A percentile compares a stretch with the other conserved stretches of the same genome.
Conservation (phyloP, 2,113 vertebrate genomes). For the Carassius auratus region DNA sequence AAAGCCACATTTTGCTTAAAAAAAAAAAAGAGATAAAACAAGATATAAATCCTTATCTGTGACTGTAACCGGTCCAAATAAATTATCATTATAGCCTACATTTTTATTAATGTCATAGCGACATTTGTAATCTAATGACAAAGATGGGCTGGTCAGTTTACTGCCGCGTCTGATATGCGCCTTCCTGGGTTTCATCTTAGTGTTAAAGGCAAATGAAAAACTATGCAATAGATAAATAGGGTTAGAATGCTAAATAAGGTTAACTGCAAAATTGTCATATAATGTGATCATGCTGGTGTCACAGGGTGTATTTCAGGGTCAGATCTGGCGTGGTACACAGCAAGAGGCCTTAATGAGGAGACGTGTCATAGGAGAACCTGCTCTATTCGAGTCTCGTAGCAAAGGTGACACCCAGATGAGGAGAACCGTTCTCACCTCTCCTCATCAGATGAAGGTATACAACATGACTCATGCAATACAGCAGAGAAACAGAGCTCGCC, state of each 20-base stretch:
- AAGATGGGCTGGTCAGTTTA: background rate
- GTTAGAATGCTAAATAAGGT: background rate
- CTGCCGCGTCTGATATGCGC: background rate
- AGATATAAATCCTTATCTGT: slow-evolving; percentile 13
- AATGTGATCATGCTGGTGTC: slow-evolving; percentile 31
- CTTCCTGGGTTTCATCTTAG: slow-evolving; percentile 6
- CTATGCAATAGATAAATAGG: slow-evolving; percentile 1
- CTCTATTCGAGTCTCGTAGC: background rate
- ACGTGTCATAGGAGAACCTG: slow-evolving; percentile 2
- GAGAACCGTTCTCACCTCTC: slow-evolving; percentile 13
- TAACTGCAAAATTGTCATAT: slow-evolving; percentile 16
- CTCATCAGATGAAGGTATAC: slow-evolving; percentile 12
- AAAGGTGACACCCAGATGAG: slow-evolving; percentile 13
- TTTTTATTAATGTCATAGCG: no score
- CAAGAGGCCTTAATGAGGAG: slow-evolving; percentile 22
- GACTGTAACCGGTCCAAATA: slow-evolving; percentile 12
- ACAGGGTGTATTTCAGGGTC: slow-evolving; percentile 40
- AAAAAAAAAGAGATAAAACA: background rate
- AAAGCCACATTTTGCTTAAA: background rate
- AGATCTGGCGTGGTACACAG: slow-evolving; percentile 32
- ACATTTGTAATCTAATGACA: background rate
- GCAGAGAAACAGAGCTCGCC: background rate
- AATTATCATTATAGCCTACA: background rate
- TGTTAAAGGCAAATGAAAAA: slow-evolving; percentile 25
- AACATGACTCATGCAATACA: background rate